Percentiles rank a stretch among this genome's conserved stretches.
Conservation (phyloP, 2,888 invertebrate species). For the Nomada fucata region DNA sequence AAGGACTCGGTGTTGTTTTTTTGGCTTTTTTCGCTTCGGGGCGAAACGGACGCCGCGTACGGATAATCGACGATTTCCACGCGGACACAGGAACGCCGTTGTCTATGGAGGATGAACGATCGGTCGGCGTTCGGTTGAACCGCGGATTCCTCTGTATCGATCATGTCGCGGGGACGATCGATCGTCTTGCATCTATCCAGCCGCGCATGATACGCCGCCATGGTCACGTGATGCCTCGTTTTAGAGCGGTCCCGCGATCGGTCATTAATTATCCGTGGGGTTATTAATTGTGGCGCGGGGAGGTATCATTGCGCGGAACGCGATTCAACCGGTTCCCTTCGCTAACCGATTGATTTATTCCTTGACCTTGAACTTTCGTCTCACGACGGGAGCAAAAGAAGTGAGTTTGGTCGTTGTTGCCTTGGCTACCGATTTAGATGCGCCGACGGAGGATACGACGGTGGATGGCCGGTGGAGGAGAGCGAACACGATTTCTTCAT, state of each 20-base stretch:
- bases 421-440: constrained; percentile 73
- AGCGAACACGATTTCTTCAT: neutral
- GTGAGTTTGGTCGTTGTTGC: constrained; percentile 82
- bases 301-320: constrained; percentile 65
- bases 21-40: neutral
- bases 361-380: constrained; percentile 68
- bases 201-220: constrained; percentile 27
- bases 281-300: constrained; percentile 66
- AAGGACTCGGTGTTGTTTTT: neutral
- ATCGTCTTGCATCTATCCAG: constrained; percentile 57
- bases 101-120: constrained; percentile 45
- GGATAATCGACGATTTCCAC: constrained; percentile 20
- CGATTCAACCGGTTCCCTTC: constrained; percentile 58
- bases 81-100: constrained; percentile 10
- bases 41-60: neutral
- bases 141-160: constrained; percentile 55
- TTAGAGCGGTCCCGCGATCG: constrained; percentile 56
- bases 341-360: constrained; percentile 66
- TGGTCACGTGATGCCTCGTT: constrained; percentile 53
- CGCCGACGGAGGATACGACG: constrained; percentile 16
- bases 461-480: neutral
- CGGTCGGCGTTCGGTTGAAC: constrained; percentile 33
- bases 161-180: constrained; percentile 58
- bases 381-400: constrained; percentile 50
- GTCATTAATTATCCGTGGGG: constrained; percentile 65